phyloP scores from a whole-genome alignment of 2,888 invertebrate species.

The Drosophila multiciliata region DNA sequence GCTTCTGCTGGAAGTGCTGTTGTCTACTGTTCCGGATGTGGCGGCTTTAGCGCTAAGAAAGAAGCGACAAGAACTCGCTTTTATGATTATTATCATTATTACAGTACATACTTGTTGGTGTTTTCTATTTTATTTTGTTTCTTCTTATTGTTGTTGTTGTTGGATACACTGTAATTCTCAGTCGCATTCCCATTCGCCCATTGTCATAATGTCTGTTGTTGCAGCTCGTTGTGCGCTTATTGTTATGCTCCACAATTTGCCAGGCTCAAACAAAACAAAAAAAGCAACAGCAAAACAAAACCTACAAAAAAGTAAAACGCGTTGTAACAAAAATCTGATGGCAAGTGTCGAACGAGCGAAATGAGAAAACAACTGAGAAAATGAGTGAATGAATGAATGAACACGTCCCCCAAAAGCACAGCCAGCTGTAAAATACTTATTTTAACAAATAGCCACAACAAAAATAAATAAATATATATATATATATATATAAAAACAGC shows the following conservation, averaged over 20 bases:
- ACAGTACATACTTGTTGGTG: constrained; percentile 39
- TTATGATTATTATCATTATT: constrained; percentile 75
- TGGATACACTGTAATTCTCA: not conserved
- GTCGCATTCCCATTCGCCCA: constrained; percentile 13
- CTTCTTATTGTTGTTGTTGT: constrained; percentile 19
- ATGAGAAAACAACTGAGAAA: not conserved
- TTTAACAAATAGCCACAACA: constrained; percentile 17
- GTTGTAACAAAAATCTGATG: constrained; percentile 27
- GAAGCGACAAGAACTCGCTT: constrained; percentile 57
- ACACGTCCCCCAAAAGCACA: constrained; percentile 26
- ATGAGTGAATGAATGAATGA: not conserved
- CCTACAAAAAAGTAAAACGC: constrained; percentile 19
- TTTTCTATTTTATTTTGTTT: not conserved
- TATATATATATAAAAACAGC: not conserved
- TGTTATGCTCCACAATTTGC: constrained; percentile 65
- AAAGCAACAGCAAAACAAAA: constrained; percentile 15
- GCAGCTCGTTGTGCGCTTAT: constrained; percentile 60
- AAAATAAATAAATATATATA: not conserved
- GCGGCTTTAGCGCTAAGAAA: constrained; percentile 57
- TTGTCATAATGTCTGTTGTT: constrained; percentile 28
- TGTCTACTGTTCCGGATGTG: constrained; percentile 1
- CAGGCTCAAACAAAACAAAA: constrained; percentile 17
- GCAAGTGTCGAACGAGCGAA: constrained; percentile 28
- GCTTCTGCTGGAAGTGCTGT: not conserved
- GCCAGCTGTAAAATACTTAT: constrained; percentile 38